Evolutionary conservation across 2,888 invertebrate species (phyloP), one percentile per base, ranked within the genome.

Genomic region (Tetrapedia diversipes): DNA sequence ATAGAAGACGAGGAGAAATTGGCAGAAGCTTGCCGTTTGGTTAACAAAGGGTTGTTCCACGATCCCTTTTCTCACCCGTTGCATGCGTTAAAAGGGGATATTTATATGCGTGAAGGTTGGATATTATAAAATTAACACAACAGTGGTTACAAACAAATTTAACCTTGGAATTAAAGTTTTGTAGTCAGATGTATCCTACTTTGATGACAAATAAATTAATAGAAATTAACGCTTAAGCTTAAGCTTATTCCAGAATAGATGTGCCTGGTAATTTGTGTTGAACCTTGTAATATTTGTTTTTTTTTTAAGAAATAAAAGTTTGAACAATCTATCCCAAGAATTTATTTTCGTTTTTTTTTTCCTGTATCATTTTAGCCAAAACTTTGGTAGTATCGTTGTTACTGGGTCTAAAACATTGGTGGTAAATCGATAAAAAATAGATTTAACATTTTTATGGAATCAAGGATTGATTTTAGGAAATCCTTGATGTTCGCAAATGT

Each of bases 21-120:
- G 7, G 19, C 63, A 0, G 37, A 57, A 8, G 60, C 69, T 19
- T 19, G 14, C 37, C 39, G 32, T 1, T 34, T 77, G 19, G 79
- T 86, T n/a, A 80, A 0, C 24, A 84, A 80, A 43, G 86, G 78
- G n/a, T 54, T 87, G 1, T n/a, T 51, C 6, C 54, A 79, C 29
- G 29, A 86, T 76, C 80, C 85, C 10, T 73, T 61, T 1, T 78
- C 45, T 24, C 83, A 86, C 19, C 8, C 24, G 10, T 57, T 87
- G 39, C 79, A 86, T 39, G 82, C 79, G 14, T 37, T 85, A 19
- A 79, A 67, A 63, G 87, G 82, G 6, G 80, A 81, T 24, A 51
- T 85, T 39, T 77, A 71, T n/a, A 59, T 65, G 2, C 53, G 51
- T 19, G 49, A 80, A 80, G 80, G 86, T 74, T 39, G 39, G 63